A percentile compares a stretch with the other conserved stretches of the same genome.
These are phyloP conservation scores for Tipula confusa DNA, from an alignment of 2,888 invertebrate genomes.

Conservation along the genomic window DNA sequence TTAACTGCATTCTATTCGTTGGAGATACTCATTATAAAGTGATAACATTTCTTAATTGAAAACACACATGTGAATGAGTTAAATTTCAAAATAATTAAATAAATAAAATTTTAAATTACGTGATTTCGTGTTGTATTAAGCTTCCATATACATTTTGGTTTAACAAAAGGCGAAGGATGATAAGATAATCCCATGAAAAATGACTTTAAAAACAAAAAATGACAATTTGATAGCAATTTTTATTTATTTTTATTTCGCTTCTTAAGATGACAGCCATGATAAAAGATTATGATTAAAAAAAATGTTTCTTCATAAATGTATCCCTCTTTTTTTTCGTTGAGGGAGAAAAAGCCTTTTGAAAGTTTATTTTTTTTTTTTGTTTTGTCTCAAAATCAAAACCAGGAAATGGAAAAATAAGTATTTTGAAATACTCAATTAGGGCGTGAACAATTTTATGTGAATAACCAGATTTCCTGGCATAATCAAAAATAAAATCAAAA, in stretches of 20 bases:
- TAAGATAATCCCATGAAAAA: background rate
- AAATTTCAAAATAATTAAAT: too few species aligned
- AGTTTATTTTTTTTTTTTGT: background rate
- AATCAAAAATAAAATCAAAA: too few species aligned
- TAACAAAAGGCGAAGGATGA: background rate
- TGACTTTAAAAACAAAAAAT: background rate
- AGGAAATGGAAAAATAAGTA: background rate
- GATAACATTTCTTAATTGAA: too few species aligned
- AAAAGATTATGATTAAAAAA: background rate
- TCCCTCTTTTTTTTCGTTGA: background rate
- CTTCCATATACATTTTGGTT: background rate
- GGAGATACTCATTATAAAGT: too few species aligned
- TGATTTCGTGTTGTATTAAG: background rate
- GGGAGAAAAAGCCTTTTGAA: background rate
- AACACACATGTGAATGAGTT: too few species aligned
- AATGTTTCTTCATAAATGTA: too few species aligned
- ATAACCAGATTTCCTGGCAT: too few species aligned
- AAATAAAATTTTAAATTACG: too few species aligned
- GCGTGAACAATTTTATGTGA: background rate
- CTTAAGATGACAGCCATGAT: background rate
- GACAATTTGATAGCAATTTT: background rate
- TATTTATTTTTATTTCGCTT: background rate
- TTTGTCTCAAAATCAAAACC: background rate
- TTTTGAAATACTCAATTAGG: background rate
- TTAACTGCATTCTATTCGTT: too few species aligned